Base-by-base conservation (phyloP, 1,140 invertebrate genomes). In the Zophobas morio region DNA sequence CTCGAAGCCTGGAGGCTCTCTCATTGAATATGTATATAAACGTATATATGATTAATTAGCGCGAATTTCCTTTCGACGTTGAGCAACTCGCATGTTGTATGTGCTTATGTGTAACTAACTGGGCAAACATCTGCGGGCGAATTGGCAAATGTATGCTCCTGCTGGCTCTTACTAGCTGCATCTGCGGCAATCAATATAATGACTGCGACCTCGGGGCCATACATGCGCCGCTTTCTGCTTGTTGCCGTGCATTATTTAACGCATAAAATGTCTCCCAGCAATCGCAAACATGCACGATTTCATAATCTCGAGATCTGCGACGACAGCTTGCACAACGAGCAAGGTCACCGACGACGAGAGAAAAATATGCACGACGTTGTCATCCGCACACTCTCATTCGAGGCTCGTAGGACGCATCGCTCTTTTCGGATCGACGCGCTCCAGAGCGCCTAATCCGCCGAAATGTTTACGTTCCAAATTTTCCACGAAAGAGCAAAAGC, bases 121-220 rank as follows among this genome's bases (percentile, higher is more conserved):
- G 54, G 54, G 54, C 54, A 63, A 66, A 57, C 77, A 78, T 78
- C 72, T 78, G 77, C 77, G 63, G 60, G 63, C 53, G 66, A 75
- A 75, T 70, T 49, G 63, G 63, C 63, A 56, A 75, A 75, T 70
- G 57, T 47, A 78, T 75, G 73, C 73, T 20, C 20, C 20, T 74
- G 77, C 71, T 71, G 42, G 54, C 72, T 37, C 60, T 42, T 63
- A 8, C 42, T 8, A 4, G 54, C 74, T 75, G 77, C 77, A 78
- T 78, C 77, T 70, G 77, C 77, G 74, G 77, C 74, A 78, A 78
- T 78, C 77, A 75, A 78, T 78, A 78, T 75, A 78, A 78, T 78
- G 76, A 57, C 54, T 47, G 57, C 70, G 77, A 78, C 77, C 77
- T 75, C 72, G 73, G 49, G 57, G 70, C 74, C 70, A 66, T 74